phyloP scores from a whole-genome alignment of 2,797 vertebrate species.

The Florisuga fusca region DNA sequence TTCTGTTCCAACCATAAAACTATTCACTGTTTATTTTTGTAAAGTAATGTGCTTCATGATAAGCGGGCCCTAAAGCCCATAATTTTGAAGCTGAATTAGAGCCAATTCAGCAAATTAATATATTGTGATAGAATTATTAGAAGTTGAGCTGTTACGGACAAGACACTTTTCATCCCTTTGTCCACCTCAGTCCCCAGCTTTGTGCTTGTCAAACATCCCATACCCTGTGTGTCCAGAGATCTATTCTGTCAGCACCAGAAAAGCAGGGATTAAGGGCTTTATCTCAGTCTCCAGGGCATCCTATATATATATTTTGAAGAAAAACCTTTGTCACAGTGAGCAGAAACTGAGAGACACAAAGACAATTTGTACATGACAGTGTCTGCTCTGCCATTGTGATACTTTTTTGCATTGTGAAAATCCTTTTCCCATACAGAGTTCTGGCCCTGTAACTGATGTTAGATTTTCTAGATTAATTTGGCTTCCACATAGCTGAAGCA shows the following conservation, averaged over 20 bases:
- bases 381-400: background rate
- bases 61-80: background rate
- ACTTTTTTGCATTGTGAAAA: background rate
- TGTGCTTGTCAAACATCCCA: background rate
- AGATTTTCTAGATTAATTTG: background rate
- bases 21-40: background rate
- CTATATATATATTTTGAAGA: background rate
- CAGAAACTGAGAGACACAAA: conserved; percentile 6
- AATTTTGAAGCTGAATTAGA: background rate
- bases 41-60: background rate
- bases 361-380: background rate
- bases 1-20: background rate
- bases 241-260: background rate
- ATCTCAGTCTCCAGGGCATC: background rate
- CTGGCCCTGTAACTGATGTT: background rate
- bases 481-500: background rate
- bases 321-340: background rate
- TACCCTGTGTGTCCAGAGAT: background rate
- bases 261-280: conserved; percentile 14
- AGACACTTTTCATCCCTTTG: background rate
- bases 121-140: background rate
- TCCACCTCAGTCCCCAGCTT: background rate
- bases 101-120: background rate
- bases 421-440: background rate
- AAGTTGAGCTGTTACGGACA: background rate